A percentile compares a stretch with the other conserved stretches of the same genome.
Conservation (phyloP, 2,888 invertebrate species). For the Andricus quercusramuli region DNA sequence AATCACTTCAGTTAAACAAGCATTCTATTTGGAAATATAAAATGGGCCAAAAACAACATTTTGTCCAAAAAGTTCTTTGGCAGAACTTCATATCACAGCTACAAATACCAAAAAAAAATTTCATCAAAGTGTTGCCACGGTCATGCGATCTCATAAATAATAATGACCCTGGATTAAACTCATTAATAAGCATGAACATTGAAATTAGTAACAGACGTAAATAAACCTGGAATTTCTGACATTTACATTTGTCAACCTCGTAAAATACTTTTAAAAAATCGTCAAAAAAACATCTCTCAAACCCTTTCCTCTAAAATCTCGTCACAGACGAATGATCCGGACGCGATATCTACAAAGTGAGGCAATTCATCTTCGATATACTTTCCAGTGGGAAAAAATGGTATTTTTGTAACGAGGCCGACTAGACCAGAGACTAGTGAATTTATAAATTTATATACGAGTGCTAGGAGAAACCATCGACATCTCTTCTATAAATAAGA, state of each 20-base stretch:
- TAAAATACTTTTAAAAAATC: neutral
- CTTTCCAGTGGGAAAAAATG: conserved; percentile 13
- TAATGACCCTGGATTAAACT: too few species aligned
- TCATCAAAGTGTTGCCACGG: too few species aligned
- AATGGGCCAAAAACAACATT: too few species aligned
- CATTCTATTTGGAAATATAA: too few species aligned
- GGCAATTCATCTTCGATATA: conserved; percentile 18
- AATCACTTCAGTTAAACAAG: too few species aligned
- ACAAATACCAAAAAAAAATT: too few species aligned
- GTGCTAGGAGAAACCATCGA: conserved; percentile 38
- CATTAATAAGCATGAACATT: too few species aligned
- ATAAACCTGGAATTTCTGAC: neutral
- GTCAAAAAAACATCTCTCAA: neutral
- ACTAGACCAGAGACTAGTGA: conserved; percentile 28
- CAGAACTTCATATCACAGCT: too few species aligned
- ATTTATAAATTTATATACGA: conserved; percentile 23
- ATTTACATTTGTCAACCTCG: neutral
- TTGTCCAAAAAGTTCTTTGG: too few species aligned
- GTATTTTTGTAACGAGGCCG: conserved; percentile 35
- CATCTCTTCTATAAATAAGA: conserved; percentile 45
- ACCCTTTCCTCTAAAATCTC: neutral
- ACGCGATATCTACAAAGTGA: conserved; percentile 30
- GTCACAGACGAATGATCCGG: conserved; percentile 1
- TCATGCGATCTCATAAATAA: too few species aligned
- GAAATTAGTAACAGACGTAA: neutral